phyloP scores from a whole-genome alignment of 1,140 invertebrate species.

The Halesus radiatus region DNA sequence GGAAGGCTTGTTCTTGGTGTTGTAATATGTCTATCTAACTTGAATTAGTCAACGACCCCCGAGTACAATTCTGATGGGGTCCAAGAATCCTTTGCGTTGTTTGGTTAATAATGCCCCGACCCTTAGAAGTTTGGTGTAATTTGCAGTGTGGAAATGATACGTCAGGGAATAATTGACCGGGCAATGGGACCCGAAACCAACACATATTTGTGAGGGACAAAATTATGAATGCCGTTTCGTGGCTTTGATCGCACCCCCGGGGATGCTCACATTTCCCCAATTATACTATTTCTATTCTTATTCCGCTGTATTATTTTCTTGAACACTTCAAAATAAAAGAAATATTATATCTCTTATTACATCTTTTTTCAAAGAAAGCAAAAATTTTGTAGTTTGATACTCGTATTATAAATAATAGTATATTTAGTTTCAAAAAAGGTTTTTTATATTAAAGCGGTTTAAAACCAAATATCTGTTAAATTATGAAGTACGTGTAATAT shows the following conservation, averaged over 20 bases:
- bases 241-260: not conserved
- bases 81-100: slow-evolving; percentile 13
- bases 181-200: slow-evolving; percentile 4
- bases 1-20: not conserved
- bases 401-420: no score
- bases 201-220: slow-evolving; percentile 34
- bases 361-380: no score
- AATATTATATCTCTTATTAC: no score
- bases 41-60: not conserved
- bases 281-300: not conserved
- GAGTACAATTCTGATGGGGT: slow-evolving; percentile 38
- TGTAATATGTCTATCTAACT: not conserved
- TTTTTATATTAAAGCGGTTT: no score
- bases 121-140: slow-evolving; percentile 8
- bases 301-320: not conserved
- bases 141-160: slow-evolving; percentile 14
- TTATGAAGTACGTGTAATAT: no score
- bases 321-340: no score
- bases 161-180: slow-evolving; percentile 14
- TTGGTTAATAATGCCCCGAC: slow-evolving; percentile 3
- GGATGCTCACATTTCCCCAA: not conserved
- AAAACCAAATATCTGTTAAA: no score
- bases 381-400: no score
- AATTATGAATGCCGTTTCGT: not conserved
- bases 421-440: no score